These are phyloP conservation scores for Sicus ferrugineus DNA, from an alignment of 2,888 invertebrate species.

Conservation along the genomic window DNA sequence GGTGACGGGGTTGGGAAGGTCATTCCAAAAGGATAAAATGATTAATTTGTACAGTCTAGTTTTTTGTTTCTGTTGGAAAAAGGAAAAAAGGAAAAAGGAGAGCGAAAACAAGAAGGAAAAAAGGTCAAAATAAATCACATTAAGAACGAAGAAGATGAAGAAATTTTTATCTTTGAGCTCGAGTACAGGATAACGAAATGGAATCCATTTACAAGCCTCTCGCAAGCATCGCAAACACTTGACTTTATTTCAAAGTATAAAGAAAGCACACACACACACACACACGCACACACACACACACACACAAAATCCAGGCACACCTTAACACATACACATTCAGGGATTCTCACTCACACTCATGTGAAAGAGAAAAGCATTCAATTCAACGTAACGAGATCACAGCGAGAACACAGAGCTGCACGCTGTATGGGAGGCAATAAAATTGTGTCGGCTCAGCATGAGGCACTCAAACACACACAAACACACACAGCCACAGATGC, in stretches of 20 bases:
- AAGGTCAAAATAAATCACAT: not conserved
- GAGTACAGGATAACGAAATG: not conserved
- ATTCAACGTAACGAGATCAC: conserved; percentile 37
- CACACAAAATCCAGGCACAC: conserved; percentile 17
- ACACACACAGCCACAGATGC: not conserved
- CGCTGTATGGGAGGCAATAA: conserved; percentile 20
- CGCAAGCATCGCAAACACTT: not conserved
- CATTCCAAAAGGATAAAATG: not conserved
- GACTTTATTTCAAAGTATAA: not conserved
- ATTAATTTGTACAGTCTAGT: not conserved
- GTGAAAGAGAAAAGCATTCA: conserved; percentile 19
- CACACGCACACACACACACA: conserved; percentile 23
- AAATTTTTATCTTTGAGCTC: no score
- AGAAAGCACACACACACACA: conserved; percentile 27
- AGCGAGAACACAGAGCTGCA: conserved; percentile 1
- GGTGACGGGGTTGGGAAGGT: not conserved
- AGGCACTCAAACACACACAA: conserved; percentile 21
- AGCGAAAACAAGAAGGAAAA: not conserved
- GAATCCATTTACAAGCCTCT: not conserved
- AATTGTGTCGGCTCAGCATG: conserved; percentile 42
- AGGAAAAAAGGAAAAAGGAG: not conserved
- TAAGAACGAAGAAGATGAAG: not conserved
- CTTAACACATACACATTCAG: conserved; percentile 3
- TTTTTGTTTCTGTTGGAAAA: not conserved
- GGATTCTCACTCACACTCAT: not conserved